Evolutionary conservation across 1,140 invertebrate genomes (phyloP), one percentile per base, ranked within the genome.

Genomic region (Chionoecetes opilio): DNA sequence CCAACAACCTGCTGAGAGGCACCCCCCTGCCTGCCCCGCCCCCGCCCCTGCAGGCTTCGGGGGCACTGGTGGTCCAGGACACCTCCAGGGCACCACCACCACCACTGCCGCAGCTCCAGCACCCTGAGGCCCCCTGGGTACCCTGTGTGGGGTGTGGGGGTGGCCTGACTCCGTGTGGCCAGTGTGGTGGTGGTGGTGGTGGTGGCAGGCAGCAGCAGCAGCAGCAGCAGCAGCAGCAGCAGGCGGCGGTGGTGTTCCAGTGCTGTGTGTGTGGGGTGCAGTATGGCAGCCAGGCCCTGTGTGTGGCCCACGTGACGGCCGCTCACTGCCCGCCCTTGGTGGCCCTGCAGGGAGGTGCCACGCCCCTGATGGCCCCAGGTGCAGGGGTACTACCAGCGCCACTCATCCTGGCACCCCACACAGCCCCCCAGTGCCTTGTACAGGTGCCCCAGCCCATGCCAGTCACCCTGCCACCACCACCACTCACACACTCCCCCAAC

Each of bases 161-260:
- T 53, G 82, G 35, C 17, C 31, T 53, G 3, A n/a, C 84, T 82
- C 82, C 29, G 93, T 89, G 87, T 94, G 85, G 87, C n/a, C 11
- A 37, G 34, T 93, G 86, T 82, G 85, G 41, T 35, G 92, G 85
- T 86, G 85, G 82, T 38, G 38, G 32, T 26, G n/a, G 31, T 38
- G 37, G 87, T 37, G 37, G 84, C 32, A 8, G 3, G 34, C 29
- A 75, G 38, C 29, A 85, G 63, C 85, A 82, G n/a, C 34, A 37
- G 82, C 32, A 9, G 82, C 63, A n/a, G 92, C 34, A 11, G 87
- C 37, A 21, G 9, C 31, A n/a, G 46, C 94, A 92, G 14, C 94
- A n/a, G n/a, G n/a, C n/a, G n/a, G n/a, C n/a, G 21, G 86, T 93
- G 31, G 34, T 95, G 38, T 95, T 93, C 46, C 94, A 95, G 86